Conservation (phyloP, 2,113 vertebrate species). For the Ptyas mucosa region DNA sequence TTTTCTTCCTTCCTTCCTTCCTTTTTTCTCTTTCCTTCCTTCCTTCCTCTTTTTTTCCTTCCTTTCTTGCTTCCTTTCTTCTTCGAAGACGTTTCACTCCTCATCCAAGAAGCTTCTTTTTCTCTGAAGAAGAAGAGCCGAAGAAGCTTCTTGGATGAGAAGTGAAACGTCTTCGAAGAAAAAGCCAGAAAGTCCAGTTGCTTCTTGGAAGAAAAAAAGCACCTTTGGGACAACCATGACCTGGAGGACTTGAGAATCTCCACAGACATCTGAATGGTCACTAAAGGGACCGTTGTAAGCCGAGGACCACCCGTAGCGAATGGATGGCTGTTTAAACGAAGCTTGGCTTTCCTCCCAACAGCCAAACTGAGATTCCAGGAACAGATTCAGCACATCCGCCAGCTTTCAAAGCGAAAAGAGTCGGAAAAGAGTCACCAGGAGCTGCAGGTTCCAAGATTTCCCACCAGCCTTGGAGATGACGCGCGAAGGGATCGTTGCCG, state of each 20-base stretch:
- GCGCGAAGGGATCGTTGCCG: not conserved
- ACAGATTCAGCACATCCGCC: slow-evolving; percentile 40
- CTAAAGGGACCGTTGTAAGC: not conserved
- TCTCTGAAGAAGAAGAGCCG: too few relatives aligned
- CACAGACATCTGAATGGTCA: not conserved
- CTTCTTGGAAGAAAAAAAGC: too few relatives aligned
- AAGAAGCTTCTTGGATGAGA: too few relatives aligned
- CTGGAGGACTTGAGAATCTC: too few relatives aligned
- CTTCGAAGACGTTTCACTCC: too few relatives aligned
- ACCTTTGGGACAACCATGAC: too few relatives aligned
- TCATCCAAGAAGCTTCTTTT: too few relatives aligned
- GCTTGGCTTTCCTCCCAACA: slow-evolving; percentile 10
- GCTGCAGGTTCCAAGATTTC: not conserved
- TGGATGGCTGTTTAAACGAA: not conserved
- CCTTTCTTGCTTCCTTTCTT: too few relatives aligned
- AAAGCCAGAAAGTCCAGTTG: too few relatives aligned
- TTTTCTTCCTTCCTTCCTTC: rapidly evolving
- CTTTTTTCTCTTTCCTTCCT: rapidly evolving
- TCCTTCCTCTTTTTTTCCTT: too few relatives aligned
- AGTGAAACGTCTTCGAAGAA: too few relatives aligned
- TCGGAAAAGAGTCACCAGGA: slow-evolving; percentile 1
- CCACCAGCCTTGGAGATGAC: not conserved
- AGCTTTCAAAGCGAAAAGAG: not conserved
- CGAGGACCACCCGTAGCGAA: not conserved
- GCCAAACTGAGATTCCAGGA: slow-evolving; percentile 55